Percentiles rank a stretch among this genome's conserved stretches.
Evolutionary conservation across 2,113 vertebrate species (phyloP).

Genomic region (Clinocottus analis): DNA sequence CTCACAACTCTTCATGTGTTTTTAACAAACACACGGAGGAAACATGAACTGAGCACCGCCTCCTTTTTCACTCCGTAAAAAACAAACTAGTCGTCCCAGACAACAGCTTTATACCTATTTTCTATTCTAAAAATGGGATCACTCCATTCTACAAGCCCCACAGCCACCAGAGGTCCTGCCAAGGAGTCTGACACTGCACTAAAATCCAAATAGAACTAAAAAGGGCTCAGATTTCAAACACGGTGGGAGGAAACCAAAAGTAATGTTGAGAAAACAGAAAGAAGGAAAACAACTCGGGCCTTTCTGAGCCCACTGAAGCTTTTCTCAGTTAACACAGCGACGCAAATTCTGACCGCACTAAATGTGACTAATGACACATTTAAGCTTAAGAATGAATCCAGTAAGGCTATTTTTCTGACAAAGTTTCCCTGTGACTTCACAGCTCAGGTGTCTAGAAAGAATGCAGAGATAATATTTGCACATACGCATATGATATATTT

Average conservation of each 20-base stretch:
- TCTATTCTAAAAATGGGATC: conserved; percentile 59
- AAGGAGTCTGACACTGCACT: conserved; percentile 44
- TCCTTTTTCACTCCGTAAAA: background rate
- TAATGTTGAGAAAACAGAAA: conserved; percentile 31
- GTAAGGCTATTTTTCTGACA: conserved; percentile 1
- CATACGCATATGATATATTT: background rate
- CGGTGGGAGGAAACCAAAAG: conserved; percentile 43
- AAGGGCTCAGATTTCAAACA: conserved; percentile 68
- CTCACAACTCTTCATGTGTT: background rate
- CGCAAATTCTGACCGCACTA: conserved; percentile 11
- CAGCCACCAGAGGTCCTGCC: conserved; percentile 40
- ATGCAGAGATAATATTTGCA: conserved; percentile 5
- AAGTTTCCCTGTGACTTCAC: conserved; percentile 1
- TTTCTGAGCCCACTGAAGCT: background rate
- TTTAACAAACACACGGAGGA: background rate
- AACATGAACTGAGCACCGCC: background rate
- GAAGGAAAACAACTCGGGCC: conserved; percentile 25
- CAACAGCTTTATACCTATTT: conserved; percentile 2
- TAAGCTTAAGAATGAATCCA: background rate
- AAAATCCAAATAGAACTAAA: conserved; percentile 53
- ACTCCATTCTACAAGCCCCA: conserved; percentile 23
- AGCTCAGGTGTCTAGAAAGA: conserved; percentile 18
- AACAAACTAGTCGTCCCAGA: background rate
- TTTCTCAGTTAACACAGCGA: conserved; percentile 21
- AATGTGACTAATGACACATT: conserved; percentile 16